These are phyloP conservation scores for Pipra filicauda DNA, from an alignment of 2,113 vertebrate species.

Conservation along the genomic window DNA sequence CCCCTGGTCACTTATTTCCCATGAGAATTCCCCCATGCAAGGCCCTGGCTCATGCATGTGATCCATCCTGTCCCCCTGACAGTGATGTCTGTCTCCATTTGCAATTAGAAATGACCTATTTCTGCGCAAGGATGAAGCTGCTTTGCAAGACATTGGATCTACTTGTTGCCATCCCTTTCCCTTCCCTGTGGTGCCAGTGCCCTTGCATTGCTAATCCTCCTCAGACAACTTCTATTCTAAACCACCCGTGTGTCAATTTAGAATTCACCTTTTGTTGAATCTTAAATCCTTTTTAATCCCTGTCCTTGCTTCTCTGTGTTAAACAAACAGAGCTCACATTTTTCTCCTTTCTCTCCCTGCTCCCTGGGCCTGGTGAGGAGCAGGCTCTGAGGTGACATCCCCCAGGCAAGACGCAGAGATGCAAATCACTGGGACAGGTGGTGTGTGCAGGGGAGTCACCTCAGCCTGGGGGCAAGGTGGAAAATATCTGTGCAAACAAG, in stretches of 20 bases:
- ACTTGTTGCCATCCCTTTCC: conserved; percentile 1
- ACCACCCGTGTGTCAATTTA: conserved; percentile 63
- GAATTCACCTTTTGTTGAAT: conserved; percentile 64
- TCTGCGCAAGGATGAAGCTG: not conserved
- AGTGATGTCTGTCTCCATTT: not conserved
- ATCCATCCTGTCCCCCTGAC: fast-evolving
- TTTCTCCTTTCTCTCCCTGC: not conserved
- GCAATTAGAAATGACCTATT: not conserved
- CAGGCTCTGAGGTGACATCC: not conserved
- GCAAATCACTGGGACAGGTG: not conserved
- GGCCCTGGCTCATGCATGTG: fast-evolving
- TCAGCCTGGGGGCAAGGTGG: not conserved
- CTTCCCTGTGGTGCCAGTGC: not conserved
- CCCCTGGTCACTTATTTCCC: not conserved
- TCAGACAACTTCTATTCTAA: conserved; percentile 60
- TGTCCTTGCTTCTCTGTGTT: conserved; percentile 37
- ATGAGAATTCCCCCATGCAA: not conserved
- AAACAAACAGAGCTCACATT: conserved; percentile 34
- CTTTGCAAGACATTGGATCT: not conserved
- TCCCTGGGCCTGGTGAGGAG: not conserved
- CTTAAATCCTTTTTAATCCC: conserved; percentile 61
- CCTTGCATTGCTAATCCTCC: conserved; percentile 57
- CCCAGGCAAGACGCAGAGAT: not conserved
- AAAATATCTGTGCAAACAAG: not conserved
- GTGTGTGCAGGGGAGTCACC: not conserved